Conservation (phyloP, 2,113 vertebrate genomes). For the Pseudopipra pipra region DNA sequence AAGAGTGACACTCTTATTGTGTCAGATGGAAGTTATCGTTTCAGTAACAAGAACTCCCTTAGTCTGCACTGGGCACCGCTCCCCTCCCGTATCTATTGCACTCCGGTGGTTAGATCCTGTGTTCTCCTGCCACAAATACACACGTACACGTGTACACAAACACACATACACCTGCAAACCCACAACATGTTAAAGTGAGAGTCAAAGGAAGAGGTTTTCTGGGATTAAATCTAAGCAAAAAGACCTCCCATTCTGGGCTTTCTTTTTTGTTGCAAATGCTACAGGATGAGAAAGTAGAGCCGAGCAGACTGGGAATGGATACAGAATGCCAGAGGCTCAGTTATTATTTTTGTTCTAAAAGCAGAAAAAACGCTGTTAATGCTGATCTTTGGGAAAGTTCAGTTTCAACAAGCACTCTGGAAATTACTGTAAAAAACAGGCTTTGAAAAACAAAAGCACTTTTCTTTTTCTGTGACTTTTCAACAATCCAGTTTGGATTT, state of each 20-base stretch:
- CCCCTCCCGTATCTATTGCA: not conserved
- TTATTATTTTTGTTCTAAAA: not conserved
- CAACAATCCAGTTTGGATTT: not conserved
- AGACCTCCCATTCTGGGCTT: not conserved
- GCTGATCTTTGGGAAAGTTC: not conserved
- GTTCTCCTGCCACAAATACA: not conserved
- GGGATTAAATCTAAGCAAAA: not conserved
- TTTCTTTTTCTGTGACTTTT: not conserved
- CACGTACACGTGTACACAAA: not conserved
- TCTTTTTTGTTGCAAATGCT: not conserved
- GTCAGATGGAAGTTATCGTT: not conserved
- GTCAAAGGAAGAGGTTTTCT: not conserved
- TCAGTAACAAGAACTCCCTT: not conserved
- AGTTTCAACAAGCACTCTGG: not conserved
- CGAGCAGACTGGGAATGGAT: not conserved
- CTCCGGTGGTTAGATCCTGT: not conserved
- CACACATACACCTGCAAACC: not conserved
- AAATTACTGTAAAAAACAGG: not conserved
- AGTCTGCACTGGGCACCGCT: not conserved
- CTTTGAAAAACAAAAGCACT: not conserved
- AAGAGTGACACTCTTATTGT: constrained; percentile 12
- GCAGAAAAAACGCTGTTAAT: not conserved
- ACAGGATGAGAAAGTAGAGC: not conserved
- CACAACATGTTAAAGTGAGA: not conserved
- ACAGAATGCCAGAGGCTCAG: not conserved